Percentiles rank a stretch among this genome's conserved stretches.
phyloP scores from a whole-genome alignment of 2,113 vertebrate species.

The Alethe diademata region DNA sequence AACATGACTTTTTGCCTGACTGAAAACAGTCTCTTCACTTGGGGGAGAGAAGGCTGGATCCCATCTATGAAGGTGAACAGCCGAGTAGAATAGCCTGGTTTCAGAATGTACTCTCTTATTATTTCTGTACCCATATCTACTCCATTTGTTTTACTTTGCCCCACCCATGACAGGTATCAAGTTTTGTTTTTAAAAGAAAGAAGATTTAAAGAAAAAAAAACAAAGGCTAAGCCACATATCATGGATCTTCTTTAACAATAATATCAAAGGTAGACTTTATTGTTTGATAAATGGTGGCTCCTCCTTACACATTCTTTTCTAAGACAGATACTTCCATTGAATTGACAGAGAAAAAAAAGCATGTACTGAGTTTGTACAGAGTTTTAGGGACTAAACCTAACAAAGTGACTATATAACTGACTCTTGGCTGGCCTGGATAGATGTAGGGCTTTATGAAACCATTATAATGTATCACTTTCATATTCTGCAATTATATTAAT shows the following conservation, averaged over 20 bases:
- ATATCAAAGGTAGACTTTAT: background rate
- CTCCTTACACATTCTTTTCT: background rate
- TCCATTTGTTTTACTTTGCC: background rate
- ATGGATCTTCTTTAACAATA: background rate
- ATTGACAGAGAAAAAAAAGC: background rate
- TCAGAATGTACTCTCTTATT: background rate
- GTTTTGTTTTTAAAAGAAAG: background rate
- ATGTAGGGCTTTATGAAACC: background rate
- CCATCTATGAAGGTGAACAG: background rate
- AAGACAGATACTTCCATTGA: background rate
- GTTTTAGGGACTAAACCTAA: background rate
- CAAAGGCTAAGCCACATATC: rapidly evolving
- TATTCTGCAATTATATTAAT: background rate
- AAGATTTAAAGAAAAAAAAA: background rate
- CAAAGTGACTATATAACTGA: background rate
- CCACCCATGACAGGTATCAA: background rate
- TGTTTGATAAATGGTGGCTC: background rate
- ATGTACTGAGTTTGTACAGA: background rate
- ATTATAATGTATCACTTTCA: background rate
- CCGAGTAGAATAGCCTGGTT: background rate
- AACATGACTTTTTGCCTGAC: background rate
- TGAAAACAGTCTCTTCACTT: background rate
- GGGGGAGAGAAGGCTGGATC: background rate
- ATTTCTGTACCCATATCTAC: background rate
- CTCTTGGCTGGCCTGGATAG: background rate